A percentile compares a stretch with the other conserved stretches of the same genome.
These are phyloP conservation scores for Erythrocebus patas DNA, from an alignment of 2,113 vertebrate species.

Conservation along the genomic window DNA sequence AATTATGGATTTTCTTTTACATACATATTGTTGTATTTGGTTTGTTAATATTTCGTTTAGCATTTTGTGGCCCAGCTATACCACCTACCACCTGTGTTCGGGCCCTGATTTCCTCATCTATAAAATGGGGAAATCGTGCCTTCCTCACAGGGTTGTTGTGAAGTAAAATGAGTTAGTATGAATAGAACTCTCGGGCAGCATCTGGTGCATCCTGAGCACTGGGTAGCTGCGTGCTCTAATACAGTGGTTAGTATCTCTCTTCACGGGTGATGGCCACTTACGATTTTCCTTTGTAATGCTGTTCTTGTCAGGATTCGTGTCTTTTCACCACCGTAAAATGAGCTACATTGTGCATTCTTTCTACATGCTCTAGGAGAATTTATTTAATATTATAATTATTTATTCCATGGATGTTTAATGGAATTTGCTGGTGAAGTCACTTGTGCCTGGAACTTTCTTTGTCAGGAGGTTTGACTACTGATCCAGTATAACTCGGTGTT, in stretches of 20 bases:
- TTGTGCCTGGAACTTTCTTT: background rate
- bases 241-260: background rate
- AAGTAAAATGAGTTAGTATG: background rate
- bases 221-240: no score
- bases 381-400: accelerated
- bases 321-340: accelerated
- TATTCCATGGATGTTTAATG: background rate
- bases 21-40: no score
- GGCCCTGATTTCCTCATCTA: background rate
- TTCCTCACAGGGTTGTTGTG: no score
- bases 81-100: background rate
- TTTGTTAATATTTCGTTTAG: background rate
- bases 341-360: no score
- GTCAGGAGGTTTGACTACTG: background rate
- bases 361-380: no score
- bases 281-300: background rate
- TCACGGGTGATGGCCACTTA: accelerated
- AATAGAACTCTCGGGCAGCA: background rate
- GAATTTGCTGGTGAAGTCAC: background rate
- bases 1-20: background rate
- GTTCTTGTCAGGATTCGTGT: accelerated
- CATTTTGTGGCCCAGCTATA: background rate
- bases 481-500: no score
- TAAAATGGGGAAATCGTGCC: no score
- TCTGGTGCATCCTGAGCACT: no score